These are phyloP conservation scores for Leucophenga maculata DNA, from an alignment of 2,888 invertebrate species.

Conservation along the genomic window DNA sequence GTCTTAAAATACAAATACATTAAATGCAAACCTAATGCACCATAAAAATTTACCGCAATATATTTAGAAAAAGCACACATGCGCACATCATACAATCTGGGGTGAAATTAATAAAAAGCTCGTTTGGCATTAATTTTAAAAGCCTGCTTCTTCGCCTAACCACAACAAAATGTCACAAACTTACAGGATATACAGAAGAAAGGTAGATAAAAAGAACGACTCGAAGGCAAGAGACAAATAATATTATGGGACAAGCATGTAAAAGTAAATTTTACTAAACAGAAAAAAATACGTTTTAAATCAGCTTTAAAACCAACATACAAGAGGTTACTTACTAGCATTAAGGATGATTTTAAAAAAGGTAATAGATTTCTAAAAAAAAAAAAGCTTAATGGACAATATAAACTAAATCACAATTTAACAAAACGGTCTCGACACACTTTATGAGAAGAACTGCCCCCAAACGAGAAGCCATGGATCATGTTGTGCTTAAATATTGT, in stretches of 20 bases:
- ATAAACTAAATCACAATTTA: neutral
- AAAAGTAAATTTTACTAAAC: no score
- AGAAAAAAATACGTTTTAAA: neutral
- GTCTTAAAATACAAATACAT: no score
- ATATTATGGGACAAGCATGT: neutral
- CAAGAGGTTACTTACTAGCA: no score
- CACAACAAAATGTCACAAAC: conserved; percentile 1
- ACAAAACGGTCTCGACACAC: neutral
- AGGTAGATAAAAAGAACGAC: neutral
- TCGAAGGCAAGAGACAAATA: neutral
- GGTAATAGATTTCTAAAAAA: no score
- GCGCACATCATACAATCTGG: neutral
- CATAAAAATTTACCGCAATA: conserved; percentile 18
- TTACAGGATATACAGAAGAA: neutral
- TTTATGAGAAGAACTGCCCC: neutral
- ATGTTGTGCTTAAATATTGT: no score
- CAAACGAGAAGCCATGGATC: no score
- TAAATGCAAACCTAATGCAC: neutral
- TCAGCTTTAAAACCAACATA: no score
- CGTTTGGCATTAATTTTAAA: conserved; percentile 10
- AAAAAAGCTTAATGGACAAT: no score
- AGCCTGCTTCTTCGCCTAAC: neutral
- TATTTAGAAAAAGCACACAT: neutral
- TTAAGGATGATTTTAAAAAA: no score
- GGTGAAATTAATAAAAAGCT: neutral